These are phyloP conservation scores for Spatulosminthurus flaviceps DNA, from an alignment of 2,888 invertebrate species.

Conservation along the genomic window DNA sequence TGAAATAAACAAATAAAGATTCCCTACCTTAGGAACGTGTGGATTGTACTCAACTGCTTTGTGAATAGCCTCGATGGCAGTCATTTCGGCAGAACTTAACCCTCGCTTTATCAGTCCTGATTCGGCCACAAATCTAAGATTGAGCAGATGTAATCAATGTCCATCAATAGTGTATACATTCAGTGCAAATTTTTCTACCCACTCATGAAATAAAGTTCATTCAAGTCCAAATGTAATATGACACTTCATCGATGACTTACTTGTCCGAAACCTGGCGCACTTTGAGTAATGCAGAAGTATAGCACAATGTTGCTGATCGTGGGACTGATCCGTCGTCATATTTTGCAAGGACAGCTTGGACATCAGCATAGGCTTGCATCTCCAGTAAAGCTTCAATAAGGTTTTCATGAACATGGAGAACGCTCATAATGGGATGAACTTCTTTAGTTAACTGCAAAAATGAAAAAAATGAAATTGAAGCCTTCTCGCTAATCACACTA, in stretches of 20 bases:
- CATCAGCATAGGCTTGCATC: slow-evolving; percentile 96
- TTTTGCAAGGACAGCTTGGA: slow-evolving; percentile 89
- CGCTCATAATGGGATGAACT: slow-evolving; percentile 92
- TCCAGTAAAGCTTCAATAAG: slow-evolving; percentile 93
- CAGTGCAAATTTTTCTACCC: no score
- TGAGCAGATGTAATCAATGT: no score
- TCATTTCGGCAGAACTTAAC: slow-evolving; percentile 82
- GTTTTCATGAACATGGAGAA: slow-evolving; percentile 94
- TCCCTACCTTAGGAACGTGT: slow-evolving; percentile 84
- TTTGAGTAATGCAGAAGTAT: slow-evolving; percentile 92
- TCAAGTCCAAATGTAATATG: no score
- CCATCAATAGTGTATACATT: no score
- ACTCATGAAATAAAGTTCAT: no score
- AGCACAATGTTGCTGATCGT: slow-evolving; percentile 93
- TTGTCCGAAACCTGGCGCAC: slow-evolving; percentile 90
- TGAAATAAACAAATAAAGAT: neutral
- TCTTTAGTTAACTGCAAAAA: slow-evolving; percentile 83
- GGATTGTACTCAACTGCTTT: slow-evolving; percentile 98
- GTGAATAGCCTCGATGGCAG: slow-evolving; percentile 90
- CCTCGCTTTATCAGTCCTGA: slow-evolving; percentile 68
- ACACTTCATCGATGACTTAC: slow-evolving; percentile 65
- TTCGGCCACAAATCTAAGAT: slow-evolving; percentile 79
- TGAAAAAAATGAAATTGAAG: slow-evolving; percentile 28
- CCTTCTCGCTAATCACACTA: no score
- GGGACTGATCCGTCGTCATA: slow-evolving; percentile 94